Evolutionary conservation across 2,888 invertebrate genomes (phyloP), one percentile per base, ranked within the genome.

Genomic region (Mylabris sibirica): DNA sequence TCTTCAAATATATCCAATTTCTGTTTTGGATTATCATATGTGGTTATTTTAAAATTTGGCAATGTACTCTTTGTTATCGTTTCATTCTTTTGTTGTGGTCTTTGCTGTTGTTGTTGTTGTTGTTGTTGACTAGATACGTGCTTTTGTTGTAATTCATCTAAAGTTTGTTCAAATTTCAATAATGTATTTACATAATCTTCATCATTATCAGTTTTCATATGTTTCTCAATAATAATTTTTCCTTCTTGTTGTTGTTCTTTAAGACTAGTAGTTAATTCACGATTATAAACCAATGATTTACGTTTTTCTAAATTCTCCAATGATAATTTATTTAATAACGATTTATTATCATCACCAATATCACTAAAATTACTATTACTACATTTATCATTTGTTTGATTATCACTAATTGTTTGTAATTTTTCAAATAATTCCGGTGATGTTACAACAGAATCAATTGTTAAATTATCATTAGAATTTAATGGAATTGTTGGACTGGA

Each of bases 1-100:
- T 85, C 85, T 74, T 85, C 85, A 72, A 85, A 85, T 17, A 85
- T 85, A 68, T 84, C 84, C 35, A 85, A 83, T 73, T 83, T 84
- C 62, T 82, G 79, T 68, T 82, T 83, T 4, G 85, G 83, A 62
- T 80, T 80, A 67, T 85, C 83, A 74, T 85, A 85, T 0, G 85
- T 84, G 0, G 85, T 83, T 71, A 85, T 85, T 78, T 84, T 84
- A 73, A 85, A 85, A 72, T 85, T 85, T 9, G 85, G 85, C 63
- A 85, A 76, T 24, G 81, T 81, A 34, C 79, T 73, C 17, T 72
- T 72, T 44, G 60, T 59, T 17, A 35, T 12, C n/a, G 20, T 30
- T 22, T 60, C 44, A 5, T 60, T 41, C 34, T 64, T 59, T 26
- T 34, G 34, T 30, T 61, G 26, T 49, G 17, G 44, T 34, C 65